Percentiles rank a stretch among this genome's conserved stretches.
These are phyloP conservation scores for Caenorhabditis auriculariae DNA, from an alignment of 2,888 invertebrate species.

Conservation along the genomic window DNA sequence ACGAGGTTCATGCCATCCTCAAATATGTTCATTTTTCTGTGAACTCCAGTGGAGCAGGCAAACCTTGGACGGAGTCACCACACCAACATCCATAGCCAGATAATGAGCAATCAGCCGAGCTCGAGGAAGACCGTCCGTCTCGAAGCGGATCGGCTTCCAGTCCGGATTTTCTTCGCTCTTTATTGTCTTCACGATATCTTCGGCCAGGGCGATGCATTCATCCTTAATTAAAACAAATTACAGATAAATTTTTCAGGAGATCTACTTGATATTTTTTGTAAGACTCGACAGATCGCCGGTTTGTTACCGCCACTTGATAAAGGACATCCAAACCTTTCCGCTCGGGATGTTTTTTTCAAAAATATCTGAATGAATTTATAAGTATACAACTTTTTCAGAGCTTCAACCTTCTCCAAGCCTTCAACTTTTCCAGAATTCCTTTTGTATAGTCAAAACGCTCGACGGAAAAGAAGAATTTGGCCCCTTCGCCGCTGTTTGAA, in stretches of 20 bases:
- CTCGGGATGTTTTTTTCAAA: constrained; percentile 44
- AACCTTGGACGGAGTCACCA: constrained; percentile 54
- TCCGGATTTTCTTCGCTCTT: constrained; percentile 39
- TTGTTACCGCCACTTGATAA: constrained; percentile 52
- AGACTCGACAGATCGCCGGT: constrained; percentile 50
- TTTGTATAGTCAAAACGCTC: constrained; percentile 60
- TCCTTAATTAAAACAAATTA: constrained; percentile 19
- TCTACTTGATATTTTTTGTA: constrained; percentile 41
- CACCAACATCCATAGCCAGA: constrained; percentile 59
- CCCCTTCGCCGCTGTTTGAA: constrained; percentile 29
- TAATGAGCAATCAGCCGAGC: constrained; percentile 50
- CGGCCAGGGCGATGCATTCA: constrained; percentile 42
- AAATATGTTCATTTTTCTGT: too few species aligned
- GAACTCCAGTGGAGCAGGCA: background rate
- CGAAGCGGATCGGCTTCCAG: constrained; percentile 53
- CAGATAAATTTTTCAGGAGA: background rate
- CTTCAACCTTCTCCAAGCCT: constrained; percentile 32
- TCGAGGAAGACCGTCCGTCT: constrained; percentile 51
- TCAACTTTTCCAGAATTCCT: constrained; percentile 49
- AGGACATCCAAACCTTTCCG: constrained; percentile 49
- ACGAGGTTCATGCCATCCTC: constrained; percentile 57
- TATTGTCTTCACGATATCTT: constrained; percentile 38
- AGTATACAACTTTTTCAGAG: background rate
- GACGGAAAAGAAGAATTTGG: constrained; percentile 55
- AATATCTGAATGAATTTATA: constrained; percentile 20